Conservation (phyloP, 2,113 vertebrate genomes). For the human region GRCh38 chr18:61293001-61293500, state of each 20-base stretch:
- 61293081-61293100: constrained; percentile 48
- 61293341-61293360: background rate
- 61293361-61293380: background rate
- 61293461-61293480: background rate
- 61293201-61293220: constrained; percentile 16
- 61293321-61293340: background rate
- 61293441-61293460: background rate
- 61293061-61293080: constrained; percentile 67
- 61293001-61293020: constrained; percentile 43
- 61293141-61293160: constrained; percentile 66
- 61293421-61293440: background rate
- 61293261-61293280: background rate
- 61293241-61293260: background rate
- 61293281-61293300: background rate
- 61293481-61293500: background rate
- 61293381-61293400: background rate
- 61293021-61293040: constrained; percentile 60
- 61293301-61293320: background rate
- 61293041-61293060: constrained; percentile 69
- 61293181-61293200: background rate
- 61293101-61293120: constrained; percentile 62
- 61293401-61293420: background rate
- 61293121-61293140: constrained; percentile 39
- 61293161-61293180: background rate
- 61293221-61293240: constrained; percentile 31